phyloP scores from a whole-genome alignment of 2,113 vertebrate species.

The Clarias magur region DNA sequence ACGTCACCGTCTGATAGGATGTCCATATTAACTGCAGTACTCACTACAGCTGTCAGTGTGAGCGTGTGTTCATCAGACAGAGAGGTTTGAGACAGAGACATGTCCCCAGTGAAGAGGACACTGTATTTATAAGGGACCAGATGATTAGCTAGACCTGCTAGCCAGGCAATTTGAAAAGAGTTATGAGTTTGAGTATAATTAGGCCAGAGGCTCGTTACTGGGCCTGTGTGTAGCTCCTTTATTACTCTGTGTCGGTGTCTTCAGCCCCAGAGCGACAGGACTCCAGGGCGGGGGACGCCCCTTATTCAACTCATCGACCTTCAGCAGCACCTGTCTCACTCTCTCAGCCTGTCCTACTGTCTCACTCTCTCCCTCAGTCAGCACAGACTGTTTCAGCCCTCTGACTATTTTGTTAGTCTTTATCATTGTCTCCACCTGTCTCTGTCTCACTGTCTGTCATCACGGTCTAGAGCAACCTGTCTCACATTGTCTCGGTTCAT shows the following conservation, averaged over 20 bases:
- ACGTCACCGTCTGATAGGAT: background rate
- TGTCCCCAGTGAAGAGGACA: background rate
- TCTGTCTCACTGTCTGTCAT: background rate
- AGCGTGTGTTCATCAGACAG: background rate
- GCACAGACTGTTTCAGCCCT: background rate
- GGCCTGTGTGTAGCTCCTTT: background rate
- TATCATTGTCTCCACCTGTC: background rate
- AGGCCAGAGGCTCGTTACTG: background rate
- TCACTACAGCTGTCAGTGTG: background rate
- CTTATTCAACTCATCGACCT: background rate
- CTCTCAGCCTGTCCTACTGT: background rate
- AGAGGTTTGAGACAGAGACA: background rate
- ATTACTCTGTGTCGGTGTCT: background rate
- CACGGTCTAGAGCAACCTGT: background rate
- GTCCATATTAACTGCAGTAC: background rate
- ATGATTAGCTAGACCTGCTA: conserved; percentile 19
- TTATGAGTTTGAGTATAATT: background rate
- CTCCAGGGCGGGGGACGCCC: background rate
- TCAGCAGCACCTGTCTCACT: background rate
- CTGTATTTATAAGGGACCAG: background rate
- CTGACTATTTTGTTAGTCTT: too few species aligned
- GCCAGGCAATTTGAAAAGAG: background rate
- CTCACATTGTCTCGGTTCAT: background rate
- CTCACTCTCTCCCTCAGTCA: background rate
- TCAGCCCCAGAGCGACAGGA: background rate